These are phyloP conservation scores for Odontomachus brunneus DNA, from an alignment of 1,140 invertebrate genomes.

Conservation along the genomic window DNA sequence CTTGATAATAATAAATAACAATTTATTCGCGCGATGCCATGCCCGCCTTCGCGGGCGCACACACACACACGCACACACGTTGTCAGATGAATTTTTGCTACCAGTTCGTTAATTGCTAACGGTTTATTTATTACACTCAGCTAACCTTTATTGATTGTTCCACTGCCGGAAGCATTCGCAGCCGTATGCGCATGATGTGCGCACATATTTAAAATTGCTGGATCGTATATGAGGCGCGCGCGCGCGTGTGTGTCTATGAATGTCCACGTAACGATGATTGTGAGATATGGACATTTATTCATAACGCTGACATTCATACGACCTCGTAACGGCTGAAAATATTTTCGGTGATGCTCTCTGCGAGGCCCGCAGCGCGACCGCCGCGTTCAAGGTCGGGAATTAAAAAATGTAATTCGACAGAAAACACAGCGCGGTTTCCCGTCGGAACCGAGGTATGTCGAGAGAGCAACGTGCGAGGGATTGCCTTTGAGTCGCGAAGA, in stretches of 20 bases:
- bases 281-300: slow-evolving; percentile 44
- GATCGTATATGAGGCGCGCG: neutral
- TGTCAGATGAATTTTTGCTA: slow-evolving; percentile 42
- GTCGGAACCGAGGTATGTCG: too few species aligned
- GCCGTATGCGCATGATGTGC: slow-evolving; percentile 9
- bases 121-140: slow-evolving; percentile 53
- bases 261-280: slow-evolving; percentile 27
- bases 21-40: slow-evolving; percentile 45
- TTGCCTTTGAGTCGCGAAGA: too few species aligned
- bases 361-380: too few species aligned
- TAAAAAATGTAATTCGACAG: neutral
- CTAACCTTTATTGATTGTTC: slow-evolving; percentile 60
- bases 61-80: neutral
- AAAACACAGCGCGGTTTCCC: too few species aligned
- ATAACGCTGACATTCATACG: slow-evolving; percentile 18
- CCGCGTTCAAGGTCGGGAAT: neutral
- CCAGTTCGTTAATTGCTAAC: slow-evolving; percentile 37
- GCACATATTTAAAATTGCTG: slow-evolving; percentile 53
- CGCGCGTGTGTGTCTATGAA: neutral
- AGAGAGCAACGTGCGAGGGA: too few species aligned
- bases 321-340: neutral
- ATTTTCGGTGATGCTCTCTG: neutral
- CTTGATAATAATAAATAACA: slow-evolving; percentile 58
- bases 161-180: slow-evolving; percentile 41
- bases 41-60: neutral